Base-by-base conservation (phyloP, 2,113 vertebrate species). In the Polypterus senegalus region DNA sequence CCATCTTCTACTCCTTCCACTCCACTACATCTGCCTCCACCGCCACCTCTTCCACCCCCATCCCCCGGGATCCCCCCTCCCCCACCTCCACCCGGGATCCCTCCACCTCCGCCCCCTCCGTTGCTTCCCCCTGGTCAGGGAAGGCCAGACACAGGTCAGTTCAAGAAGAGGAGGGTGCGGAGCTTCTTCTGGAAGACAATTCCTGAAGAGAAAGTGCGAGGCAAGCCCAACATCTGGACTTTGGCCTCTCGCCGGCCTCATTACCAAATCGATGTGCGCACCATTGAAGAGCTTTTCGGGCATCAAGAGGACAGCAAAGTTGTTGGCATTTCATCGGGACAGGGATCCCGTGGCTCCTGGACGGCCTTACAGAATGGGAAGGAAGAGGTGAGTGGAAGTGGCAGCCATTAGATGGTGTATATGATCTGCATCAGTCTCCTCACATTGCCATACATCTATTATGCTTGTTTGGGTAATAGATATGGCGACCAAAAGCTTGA, bases 131-230 rank as follows among this genome's bases (percentile, higher is more conserved):
- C 73, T 0, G 68, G 78, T 4, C 64, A 74, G n/a, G 1, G 73
- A 0, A 82, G 84, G 0, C 9, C 62, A 56, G 66, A 71, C 62
- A 84, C 87, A 3, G 81, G 82, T 61, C 67, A 45, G n/a, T 80
- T 83, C 2, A 93, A 88, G 73, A 97, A 93, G 68, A 93, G 90
- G 7, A 79, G 91, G 0, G 89, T 97, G 66, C 86, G 93, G 57
- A 97, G 88, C 74, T 98, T 98, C 69, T 98, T 92, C 78, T 98
- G 96, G 96, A 98, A 97, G 77, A 90, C 93, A 5, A 98, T 97
- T 63, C 96, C 94, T 0, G 96, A 97, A 74, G 94, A 97, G 71
- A 94, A 97, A 70, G 94, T 98, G 5, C 88, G 91, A 0, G 92
- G 89, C 52, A 97, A 93, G 74, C 92, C 83, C 64, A 98, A 98